Percentiles rank a stretch among this genome's conserved stretches.
These are phyloP conservation scores for Leptinotarsa texana DNA, from an alignment of 1,140 invertebrate species.

Conservation along the genomic window DNA sequence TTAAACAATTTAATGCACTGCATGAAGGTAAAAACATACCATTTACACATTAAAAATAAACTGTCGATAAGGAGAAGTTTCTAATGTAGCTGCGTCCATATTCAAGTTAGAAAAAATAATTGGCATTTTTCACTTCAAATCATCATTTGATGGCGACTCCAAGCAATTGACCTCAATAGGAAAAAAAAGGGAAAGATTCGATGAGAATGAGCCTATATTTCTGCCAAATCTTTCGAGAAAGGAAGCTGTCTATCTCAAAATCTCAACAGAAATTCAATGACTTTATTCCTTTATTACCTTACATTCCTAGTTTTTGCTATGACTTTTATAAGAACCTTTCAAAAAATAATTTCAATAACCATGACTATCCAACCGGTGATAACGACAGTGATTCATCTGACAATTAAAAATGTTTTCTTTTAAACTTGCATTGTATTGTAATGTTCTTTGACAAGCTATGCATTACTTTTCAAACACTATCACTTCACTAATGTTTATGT, in stretches of 20 bases:
- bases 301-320: neutral
- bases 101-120: neutral
- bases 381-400: neutral
- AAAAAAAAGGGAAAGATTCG: neutral
- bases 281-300: neutral
- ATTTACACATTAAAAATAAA: neutral
- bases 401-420: too few relatives aligned
- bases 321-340: neutral
- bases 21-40: neutral
- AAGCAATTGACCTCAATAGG: neutral
- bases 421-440: too few relatives aligned
- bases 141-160: neutral
- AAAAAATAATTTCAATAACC: neutral
- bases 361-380: neutral
- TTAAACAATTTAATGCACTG: too few relatives aligned
- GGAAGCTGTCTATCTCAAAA: neutral
- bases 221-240: neutral
- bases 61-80: neutral
- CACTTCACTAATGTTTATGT: too few relatives aligned
- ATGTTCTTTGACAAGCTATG: too few relatives aligned
- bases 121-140: neutral
- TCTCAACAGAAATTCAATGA: neutral
- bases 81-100: neutral
- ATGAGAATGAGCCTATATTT: neutral
- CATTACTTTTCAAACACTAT: too few relatives aligned